Percentiles rank a stretch among this genome's conserved stretches.
Evolutionary conservation across 1,140 invertebrate species (phyloP).

Genomic region (Vollenhovia emeryi): DNA sequence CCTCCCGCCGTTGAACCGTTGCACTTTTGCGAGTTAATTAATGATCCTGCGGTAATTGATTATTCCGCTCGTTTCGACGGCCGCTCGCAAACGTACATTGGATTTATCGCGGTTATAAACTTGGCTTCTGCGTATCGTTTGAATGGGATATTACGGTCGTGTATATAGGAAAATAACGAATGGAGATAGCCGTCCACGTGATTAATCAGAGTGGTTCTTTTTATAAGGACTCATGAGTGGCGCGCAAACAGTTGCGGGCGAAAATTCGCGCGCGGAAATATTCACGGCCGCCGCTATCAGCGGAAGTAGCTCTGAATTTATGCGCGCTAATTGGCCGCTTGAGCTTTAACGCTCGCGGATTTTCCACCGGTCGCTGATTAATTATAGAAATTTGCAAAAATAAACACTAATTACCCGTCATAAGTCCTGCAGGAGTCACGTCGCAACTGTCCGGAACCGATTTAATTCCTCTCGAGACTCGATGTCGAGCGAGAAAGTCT

Average conservation of each 20-base stretch:
- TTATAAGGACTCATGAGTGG: conserved; percentile 42
- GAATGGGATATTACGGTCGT: conserved; percentile 39
- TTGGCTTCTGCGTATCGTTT: conserved; percentile 54
- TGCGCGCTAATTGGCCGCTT: conserved; percentile 41
- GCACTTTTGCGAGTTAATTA: conserved; percentile 68
- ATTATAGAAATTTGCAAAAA: conserved; percentile 12
- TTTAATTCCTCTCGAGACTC: too few relatives aligned
- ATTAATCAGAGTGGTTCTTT: conserved; percentile 56
- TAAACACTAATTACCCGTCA: neutral
- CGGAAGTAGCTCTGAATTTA: conserved; percentile 39
- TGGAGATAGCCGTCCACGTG: conserved; percentile 53
- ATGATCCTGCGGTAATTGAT: conserved; percentile 67
- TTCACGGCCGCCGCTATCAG: conserved; percentile 1
- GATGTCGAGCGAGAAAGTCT: too few relatives aligned
- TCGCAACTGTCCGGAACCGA: too few relatives aligned
- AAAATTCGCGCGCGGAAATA: conserved; percentile 29
- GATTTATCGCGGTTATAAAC: conserved; percentile 69
- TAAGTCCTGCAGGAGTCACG: neutral
- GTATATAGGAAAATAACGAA: conserved; percentile 54
- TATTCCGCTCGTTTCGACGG: conserved; percentile 57
- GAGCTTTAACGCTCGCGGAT: conserved; percentile 32
- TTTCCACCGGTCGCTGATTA: neutral
- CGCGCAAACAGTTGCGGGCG: neutral
- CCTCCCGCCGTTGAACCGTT: conserved; percentile 51
- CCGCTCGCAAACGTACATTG: conserved; percentile 55